Conservation (phyloP, 2,113 vertebrate species). For the Cervus canadensis region DNA sequence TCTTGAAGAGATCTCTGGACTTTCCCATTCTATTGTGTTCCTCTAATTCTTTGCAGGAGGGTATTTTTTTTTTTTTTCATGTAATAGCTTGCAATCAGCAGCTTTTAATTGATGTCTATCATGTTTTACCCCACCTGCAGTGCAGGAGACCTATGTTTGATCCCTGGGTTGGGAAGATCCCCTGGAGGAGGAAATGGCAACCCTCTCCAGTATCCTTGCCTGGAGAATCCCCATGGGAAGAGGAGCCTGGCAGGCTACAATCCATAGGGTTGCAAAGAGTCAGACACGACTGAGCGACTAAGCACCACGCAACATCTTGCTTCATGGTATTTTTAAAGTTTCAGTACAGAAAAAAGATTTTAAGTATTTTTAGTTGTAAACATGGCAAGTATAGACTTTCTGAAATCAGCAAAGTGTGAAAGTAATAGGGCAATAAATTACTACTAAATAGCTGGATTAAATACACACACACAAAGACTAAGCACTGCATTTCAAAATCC, state of each 20-base stretch:
- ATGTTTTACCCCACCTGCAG: background rate
- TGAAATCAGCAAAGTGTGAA: constrained; percentile 35
- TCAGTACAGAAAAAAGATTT: constrained; percentile 53
- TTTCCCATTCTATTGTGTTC: background rate
- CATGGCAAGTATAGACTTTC: constrained; percentile 45
- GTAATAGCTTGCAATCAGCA: background rate
- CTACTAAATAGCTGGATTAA: constrained; percentile 39
- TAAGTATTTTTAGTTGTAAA: constrained; percentile 45
- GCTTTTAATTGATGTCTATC: background rate
- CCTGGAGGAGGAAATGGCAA: background rate
- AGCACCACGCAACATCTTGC: background rate
- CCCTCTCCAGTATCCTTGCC: background rate
- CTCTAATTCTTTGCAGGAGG: background rate
- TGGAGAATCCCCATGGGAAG: background rate
- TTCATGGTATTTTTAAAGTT: constrained; percentile 48
- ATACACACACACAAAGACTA: constrained; percentile 1
- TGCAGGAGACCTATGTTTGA: background rate
- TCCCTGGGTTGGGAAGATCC: background rate
- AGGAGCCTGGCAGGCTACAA: background rate
- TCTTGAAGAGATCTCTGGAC: background rate
- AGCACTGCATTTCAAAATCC: constrained; percentile 3
- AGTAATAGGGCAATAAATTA: constrained; percentile 51
- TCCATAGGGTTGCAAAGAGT: background rate
- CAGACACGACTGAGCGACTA: background rate
- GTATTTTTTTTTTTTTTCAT: background rate